Conservation (phyloP, 2,888 invertebrate species). For the Pyrochroa serraticornis region DNA sequence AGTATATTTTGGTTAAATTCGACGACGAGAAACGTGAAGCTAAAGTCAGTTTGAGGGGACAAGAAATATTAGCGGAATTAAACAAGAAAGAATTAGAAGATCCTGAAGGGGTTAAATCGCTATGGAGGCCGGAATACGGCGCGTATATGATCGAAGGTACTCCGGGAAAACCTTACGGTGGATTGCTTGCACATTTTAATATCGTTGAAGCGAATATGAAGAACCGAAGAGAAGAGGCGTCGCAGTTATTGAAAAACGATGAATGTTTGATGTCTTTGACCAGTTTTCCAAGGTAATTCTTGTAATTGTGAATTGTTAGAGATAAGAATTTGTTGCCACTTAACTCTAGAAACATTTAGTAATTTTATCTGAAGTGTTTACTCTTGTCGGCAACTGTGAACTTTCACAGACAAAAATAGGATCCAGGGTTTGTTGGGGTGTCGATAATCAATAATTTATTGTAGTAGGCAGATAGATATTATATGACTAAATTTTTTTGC, state of each 20-base stretch:
- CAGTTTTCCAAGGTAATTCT: constrained; percentile 83
- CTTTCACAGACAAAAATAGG: no score
- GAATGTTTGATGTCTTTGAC: constrained; percentile 91
- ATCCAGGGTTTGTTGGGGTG: no score
- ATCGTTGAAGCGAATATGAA: constrained; percentile 98
- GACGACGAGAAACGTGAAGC: constrained; percentile 84
- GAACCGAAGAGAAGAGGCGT: constrained; percentile 83
- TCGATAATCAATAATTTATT: neutral
- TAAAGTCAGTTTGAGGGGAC: constrained; percentile 84
- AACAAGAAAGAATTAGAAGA: constrained; percentile 82
- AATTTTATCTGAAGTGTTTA: neutral
- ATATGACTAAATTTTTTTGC: neutral
- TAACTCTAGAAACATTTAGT: no score
- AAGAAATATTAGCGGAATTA: constrained; percentile 76
- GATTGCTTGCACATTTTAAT: constrained; percentile 94
- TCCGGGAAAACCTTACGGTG: constrained; percentile 94
- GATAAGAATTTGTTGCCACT: neutral
- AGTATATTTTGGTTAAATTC: constrained; percentile 95
- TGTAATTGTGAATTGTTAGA: neutral
- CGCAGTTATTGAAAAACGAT: constrained; percentile 74
- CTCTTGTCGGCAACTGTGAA: no score
- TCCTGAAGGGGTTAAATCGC: constrained; percentile 79
- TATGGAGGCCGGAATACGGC: constrained; percentile 98
- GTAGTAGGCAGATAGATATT: neutral
- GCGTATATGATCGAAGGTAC: constrained; percentile 99